Evolutionary conservation across 2,888 invertebrate genomes (phyloP), one percentile per base, ranked within the genome.

Genomic region (Rhamnusium bicolor): DNA sequence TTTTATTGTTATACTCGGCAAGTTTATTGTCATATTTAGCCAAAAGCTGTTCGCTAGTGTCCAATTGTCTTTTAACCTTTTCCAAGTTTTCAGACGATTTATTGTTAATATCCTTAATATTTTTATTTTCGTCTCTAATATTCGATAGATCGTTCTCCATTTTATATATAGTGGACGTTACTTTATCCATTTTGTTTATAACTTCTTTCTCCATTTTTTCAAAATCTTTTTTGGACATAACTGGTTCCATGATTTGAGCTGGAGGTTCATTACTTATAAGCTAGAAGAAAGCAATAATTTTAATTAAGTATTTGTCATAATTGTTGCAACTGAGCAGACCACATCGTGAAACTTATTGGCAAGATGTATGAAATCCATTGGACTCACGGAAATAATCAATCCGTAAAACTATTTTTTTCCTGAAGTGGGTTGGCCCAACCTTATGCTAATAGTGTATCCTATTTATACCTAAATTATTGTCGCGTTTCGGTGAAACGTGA

Each of bases 11-110:
- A 63, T 85, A 86, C 73, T 92, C 91, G 53, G 88, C 89, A 53
- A 92, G 84, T 79, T 91, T 91, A 65, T 89, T 85, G 79, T 92
- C 91, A 79, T 91, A 92, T 79, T 90, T 91, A 75, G 88, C 90
- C 40, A 92, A 85, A 1, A 92, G 85, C 73, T 90, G 89, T 84
- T 92, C 91, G 0, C 91, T 90, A 8, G 90, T 83, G 61, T 86
- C 86, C 51, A 91, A 82, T 74, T 90, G 88, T 10, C 83, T 85
- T 73, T 88, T 87, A 24, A 91, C 84, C 18, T 87, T 86, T 32
- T 87, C 88, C 61, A 91, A 84, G 72, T 87, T 88, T 46, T 87
- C 86, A n/a, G 88, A 80, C 0, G 90, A 85, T 78, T 89, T 88
- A 56, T 86, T 85, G 77, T 89, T 89, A 8, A 90, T 87, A 53